A percentile compares a stretch with the other conserved stretches of the same genome.
These are phyloP conservation scores for Hiodon alosoides DNA, from an alignment of 2,113 vertebrate species.

Conservation along the genomic window DNA sequence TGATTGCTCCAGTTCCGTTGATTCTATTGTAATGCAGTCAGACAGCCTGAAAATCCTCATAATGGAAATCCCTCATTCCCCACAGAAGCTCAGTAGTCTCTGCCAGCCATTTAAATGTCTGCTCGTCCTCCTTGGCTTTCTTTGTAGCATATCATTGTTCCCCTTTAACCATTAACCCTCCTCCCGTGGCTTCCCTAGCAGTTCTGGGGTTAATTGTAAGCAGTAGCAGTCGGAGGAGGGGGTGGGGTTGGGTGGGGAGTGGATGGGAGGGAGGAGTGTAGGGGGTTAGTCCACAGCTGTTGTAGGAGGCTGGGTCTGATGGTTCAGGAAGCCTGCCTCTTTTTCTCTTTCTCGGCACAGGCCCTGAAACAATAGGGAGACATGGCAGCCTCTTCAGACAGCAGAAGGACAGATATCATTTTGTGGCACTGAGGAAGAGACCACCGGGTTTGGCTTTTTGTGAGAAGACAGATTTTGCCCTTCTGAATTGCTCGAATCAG, in stretches of 20 bases:
- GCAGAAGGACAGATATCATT: neutral
- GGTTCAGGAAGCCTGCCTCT: constrained; percentile 9
- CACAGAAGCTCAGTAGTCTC: neutral
- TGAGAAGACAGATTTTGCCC: neutral
- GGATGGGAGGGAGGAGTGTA: neutral
- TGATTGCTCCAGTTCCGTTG: neutral
- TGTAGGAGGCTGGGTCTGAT: constrained; percentile 20
- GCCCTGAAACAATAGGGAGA: constrained; percentile 19
- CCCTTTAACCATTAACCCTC: neutral
- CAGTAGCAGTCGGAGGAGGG: neutral
- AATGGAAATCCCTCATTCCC: neutral
- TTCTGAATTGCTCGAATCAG: neutral
- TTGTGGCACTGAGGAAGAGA: neutral
- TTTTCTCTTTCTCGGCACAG: neutral
- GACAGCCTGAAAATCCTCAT: constrained; percentile 12
- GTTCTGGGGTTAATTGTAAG: constrained; percentile 21
- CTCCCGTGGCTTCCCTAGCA: neutral
- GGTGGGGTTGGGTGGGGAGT: neutral
- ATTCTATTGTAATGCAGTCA: neutral
- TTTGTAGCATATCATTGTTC: neutral
- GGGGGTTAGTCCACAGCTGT: constrained; percentile 32
- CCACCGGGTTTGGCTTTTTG: neutral
- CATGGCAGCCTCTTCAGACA: constrained; percentile 12
- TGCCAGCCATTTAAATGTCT: neutral
- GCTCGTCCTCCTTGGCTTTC: constrained; percentile 1